Conservation (phyloP, 2,888 invertebrate species). For the Chymomyza amoena region DNA sequence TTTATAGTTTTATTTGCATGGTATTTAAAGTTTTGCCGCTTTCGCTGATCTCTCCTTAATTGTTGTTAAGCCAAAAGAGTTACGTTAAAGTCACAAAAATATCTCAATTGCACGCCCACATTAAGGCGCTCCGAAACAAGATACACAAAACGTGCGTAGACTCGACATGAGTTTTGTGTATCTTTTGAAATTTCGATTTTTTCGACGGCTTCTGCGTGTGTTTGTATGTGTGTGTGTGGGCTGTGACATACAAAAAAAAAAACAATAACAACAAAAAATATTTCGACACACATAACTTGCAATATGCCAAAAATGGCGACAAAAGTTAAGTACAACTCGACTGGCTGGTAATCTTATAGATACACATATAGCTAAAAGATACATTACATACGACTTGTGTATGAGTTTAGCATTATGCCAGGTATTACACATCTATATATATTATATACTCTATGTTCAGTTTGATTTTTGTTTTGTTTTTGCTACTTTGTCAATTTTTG, state of each 20-base stretch:
- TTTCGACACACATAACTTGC: constrained; percentile 53
- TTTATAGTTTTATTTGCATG: constrained; percentile 29
- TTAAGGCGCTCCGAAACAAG: constrained; percentile 30
- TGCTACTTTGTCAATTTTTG: constrained; percentile 22
- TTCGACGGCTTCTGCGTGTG: neutral
- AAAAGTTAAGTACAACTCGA: constrained; percentile 25
- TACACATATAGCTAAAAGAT: constrained; percentile 11
- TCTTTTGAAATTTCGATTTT: constrained; percentile 14
- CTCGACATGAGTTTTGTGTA: neutral
- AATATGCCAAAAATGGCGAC: constrained; percentile 61
- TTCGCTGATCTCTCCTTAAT: constrained; percentile 23
- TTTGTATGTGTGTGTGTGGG: constrained; percentile 43
- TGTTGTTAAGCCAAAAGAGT: neutral
- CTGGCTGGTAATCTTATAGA: constrained; percentile 8
- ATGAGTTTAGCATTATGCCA: neutral
- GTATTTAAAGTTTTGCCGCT: constrained; percentile 20
- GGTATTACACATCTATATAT: constrained; percentile 35
- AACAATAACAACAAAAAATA: neutral
- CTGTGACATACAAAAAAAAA: constrained; percentile 24
- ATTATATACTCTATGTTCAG: neutral
- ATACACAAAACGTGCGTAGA: constrained; percentile 14
- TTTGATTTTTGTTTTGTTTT: constrained; percentile 22
- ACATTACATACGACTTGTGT: neutral
- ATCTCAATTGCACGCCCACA: constrained; percentile 51
- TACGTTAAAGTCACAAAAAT: constrained; percentile 20